phyloP scores from a whole-genome alignment of 2,113 vertebrate species.

The Alces alces region DNA sequence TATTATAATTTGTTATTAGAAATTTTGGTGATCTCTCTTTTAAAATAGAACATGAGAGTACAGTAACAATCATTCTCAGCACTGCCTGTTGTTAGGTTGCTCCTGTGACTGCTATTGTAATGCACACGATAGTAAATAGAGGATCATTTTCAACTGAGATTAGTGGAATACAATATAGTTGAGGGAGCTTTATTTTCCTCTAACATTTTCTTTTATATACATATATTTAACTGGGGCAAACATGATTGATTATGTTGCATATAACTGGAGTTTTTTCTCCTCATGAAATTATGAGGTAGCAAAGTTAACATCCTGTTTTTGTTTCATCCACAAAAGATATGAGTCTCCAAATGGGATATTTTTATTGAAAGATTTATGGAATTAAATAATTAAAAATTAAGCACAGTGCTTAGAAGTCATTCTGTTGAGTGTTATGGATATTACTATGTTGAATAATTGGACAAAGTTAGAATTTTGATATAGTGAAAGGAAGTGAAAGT shows the following conservation, averaged over 20 bases:
- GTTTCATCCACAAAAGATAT: neutral
- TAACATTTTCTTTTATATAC: neutral
- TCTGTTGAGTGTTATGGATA: conserved; percentile 6
- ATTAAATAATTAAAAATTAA: conserved; percentile 17
- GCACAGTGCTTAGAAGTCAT: neutral
- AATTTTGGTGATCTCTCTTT: neutral
- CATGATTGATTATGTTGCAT: neutral
- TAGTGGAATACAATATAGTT: neutral
- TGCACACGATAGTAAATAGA: neutral
- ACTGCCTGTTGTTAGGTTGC: neutral
- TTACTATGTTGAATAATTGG: neutral
- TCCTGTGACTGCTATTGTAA: neutral
- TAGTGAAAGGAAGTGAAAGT: too few species aligned
- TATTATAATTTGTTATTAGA: neutral
- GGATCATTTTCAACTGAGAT: neutral
- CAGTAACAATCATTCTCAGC: neutral
- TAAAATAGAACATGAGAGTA: neutral
- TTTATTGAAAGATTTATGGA: neutral
- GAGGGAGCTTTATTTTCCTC: neutral
- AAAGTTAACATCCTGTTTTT: neutral
- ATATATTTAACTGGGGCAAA: neutral
- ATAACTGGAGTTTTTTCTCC: neutral
- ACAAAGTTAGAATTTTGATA: neutral
- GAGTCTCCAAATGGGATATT: neutral
- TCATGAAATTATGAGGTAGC: neutral